Evolutionary conservation across 2,113 vertebrate species (phyloP), one percentile per base, ranked within the genome.

Genomic region (Balaeniceps rex): DNA sequence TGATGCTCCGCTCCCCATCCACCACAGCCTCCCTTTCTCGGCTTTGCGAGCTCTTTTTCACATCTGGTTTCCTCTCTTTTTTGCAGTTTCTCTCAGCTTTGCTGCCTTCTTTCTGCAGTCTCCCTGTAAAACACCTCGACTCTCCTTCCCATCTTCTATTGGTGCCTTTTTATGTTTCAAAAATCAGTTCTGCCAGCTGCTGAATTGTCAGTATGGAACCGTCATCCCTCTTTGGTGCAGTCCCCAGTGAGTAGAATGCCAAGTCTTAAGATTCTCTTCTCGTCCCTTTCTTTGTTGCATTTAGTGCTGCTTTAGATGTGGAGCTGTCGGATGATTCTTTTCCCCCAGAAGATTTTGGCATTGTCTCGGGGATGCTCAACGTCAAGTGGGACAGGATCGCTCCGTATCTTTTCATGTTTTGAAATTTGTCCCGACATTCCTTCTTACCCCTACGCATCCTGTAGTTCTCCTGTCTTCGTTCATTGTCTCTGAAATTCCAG

Each of bases 351-450:
- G 99, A 99, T 87, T 99, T 99, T 8, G 99, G 99, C 74, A 99
- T 99, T 1, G 99, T 99, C 42, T 99, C 99, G 1, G 99, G 99
- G 83, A 99, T 99, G 99, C 97, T 99, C 75, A 99, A 98, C 0
- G 99, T 99, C 65, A 99, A 99, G 75, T 99, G 99, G 99, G 99
- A 99, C 97, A 97, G 99, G 42, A 99, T 99, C 3, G 99, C 99
- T 21, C 99, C 99, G 98, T 99, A 99, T 99, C 99, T 98, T 99
- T 98, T 23, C 6, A 8, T 4, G 29, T 34, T 46, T 63, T 14
- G 18, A 33, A 33, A 38, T 31, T 5, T 5, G 34, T 72, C n/a
- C 51, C 10, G 1, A 4, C 0, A 1, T 6, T 76, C 38, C 31
- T 64, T 24, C 63, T 57, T 13, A 22, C 13, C 47, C 31, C 25